A percentile compares a stretch with the other conserved stretches of the same genome.
These are phyloP conservation scores for Echinometra lucunter DNA, from an alignment of 53 echinoderm and acorn worm species.

Conservation along the genomic window DNA sequence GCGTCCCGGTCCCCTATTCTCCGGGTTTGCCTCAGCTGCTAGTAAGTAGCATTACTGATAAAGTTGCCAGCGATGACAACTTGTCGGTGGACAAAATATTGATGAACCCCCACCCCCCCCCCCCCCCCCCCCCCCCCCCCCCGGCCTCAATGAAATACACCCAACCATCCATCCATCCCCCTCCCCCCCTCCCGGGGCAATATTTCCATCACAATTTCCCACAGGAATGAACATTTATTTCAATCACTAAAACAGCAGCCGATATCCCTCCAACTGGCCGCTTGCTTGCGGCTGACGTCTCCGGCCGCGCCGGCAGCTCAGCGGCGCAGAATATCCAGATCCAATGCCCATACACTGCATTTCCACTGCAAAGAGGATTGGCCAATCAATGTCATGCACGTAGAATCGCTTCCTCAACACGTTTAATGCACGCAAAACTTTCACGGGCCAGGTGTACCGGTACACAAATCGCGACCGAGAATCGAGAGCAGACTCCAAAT, in stretches of 20 bases:
- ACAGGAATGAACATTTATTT: neutral
- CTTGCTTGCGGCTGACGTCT: neutral
- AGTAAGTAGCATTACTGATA: no score
- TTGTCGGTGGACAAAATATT: no score
- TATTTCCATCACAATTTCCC: no score
- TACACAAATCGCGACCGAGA: no score
- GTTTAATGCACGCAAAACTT: neutral
- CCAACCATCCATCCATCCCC: no score
- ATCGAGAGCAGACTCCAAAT: neutral
- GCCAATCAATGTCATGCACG: constrained; percentile 35
- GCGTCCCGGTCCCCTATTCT: no score
- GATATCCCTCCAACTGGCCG: neutral
- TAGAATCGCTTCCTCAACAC: neutral
- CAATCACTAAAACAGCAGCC: neutral
- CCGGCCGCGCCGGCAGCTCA: neutral
- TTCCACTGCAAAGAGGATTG: neutral
- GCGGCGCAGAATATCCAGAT: neutral
- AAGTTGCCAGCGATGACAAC: no score
- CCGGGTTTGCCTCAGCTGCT: no score
- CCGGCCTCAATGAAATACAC: no score
- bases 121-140: no score
- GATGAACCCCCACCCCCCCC: no score
- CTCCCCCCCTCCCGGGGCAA: no score
- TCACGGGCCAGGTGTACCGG: neutral
- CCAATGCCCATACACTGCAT: neutral